Evolutionary conservation across 2,797 vertebrate species (phyloP), one percentile per base, ranked within the genome.

Genomic region (Melanogrammus aeglefinus): DNA sequence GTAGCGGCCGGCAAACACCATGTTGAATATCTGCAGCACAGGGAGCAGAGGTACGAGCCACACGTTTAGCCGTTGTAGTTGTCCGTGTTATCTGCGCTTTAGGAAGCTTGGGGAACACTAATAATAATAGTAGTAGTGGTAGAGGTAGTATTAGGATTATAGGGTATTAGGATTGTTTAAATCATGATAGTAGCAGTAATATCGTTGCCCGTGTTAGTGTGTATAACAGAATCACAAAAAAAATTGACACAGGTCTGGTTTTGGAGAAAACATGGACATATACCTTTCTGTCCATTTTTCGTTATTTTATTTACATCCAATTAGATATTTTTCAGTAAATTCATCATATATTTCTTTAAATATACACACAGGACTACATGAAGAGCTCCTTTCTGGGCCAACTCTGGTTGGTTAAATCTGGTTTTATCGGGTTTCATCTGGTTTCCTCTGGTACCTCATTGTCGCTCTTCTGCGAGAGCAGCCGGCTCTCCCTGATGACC

Each of bases 1-100:
- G 93, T 99, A 99, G 1, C 98, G 96, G 0, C 98, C 98, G 0
- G 95, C 95, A 78, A 99, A 99, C 70, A 99, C 90, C 88, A 96
- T 99, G 91, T 92, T 98, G 88, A 99, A 99, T 93, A 99, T 99
- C 98, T 99, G 81, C 63, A 39, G 21, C 70, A 2, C 63, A 27
- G 63, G n/a, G 57, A n/a, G 9, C n/a, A 57, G n/a, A 9, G 57
- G 57, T 27, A 27, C 6, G 0, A 57, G n/a, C 51, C 31, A 13
- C 70, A 18, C 13, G 12, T 12, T 31, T 66, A 33, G 70, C 0
- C 31, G 70, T 72, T 3, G 2, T 33, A 12, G 69, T 4, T 0
- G 63, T n/a, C 9, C 0, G 6, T 24, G n/a, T 70, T 70, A 10
- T 24, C 18, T 51, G 66, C 24, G 14, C 27, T 70, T 24, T 13